Evolutionary conservation across 2,888 invertebrate genomes (phyloP).

Genomic region (Beris chalybata): DNA sequence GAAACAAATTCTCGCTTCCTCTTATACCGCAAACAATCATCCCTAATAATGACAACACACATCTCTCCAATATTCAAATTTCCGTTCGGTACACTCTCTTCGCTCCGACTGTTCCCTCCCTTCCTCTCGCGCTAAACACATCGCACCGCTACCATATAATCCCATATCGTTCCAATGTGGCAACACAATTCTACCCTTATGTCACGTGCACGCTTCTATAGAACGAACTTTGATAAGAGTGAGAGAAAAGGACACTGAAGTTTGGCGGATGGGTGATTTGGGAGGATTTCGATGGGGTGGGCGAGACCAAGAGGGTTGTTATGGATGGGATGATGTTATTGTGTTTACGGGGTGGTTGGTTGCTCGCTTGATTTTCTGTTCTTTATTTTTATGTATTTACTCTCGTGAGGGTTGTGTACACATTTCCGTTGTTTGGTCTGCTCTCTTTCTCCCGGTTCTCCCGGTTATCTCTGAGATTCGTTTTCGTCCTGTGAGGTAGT

Average conservation of each 20-base stretch:
- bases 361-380: slow-evolving; percentile 30
- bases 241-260: slow-evolving; percentile 29
- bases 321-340: slow-evolving; percentile 4
- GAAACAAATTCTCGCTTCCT: slow-evolving; percentile 28
- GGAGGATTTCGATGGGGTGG: slow-evolving; percentile 5
- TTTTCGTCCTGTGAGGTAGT: too few relatives aligned
- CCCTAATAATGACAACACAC: slow-evolving; percentile 32
- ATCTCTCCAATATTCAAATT: slow-evolving; percentile 32
- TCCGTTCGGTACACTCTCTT: neutral
- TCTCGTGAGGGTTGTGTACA: slow-evolving; percentile 31
- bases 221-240: slow-evolving; percentile 32
- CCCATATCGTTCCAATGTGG: slow-evolving; percentile 29
- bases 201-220: slow-evolving; percentile 32
- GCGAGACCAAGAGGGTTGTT: neutral
- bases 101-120: neutral
- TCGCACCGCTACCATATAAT: slow-evolving; percentile 7
- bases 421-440: slow-evolving; percentile 8
- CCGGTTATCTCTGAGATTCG: too few relatives aligned
- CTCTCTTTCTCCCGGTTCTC: too few relatives aligned
- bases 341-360: slow-evolving; percentile 25
- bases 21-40: slow-evolving; percentile 27
- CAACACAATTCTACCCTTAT: slow-evolving; percentile 33
- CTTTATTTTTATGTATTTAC: slow-evolving; percentile 31
- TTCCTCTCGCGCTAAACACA: neutral
- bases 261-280: neutral